These are phyloP conservation scores for Macquaria ambigua DNA, from an alignment of 2,113 vertebrate species.

Conservation along the genomic window DNA sequence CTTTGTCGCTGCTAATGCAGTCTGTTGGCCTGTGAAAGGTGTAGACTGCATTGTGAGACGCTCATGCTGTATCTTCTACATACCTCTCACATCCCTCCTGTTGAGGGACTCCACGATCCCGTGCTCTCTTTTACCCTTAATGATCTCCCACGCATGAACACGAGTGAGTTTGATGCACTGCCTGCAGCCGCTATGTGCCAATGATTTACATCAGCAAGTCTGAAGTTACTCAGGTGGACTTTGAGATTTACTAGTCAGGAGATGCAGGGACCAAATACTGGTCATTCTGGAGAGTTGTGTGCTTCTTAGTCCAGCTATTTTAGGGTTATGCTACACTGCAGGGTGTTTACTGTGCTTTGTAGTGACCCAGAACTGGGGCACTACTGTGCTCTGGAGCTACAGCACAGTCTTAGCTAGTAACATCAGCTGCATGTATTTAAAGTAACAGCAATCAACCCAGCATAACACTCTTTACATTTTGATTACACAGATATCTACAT, in stretches of 20 bases:
- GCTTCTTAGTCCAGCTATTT: conserved; percentile 15
- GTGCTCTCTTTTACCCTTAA: neutral
- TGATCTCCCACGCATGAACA: conserved; percentile 1
- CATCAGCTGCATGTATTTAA: neutral
- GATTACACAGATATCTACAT: neutral
- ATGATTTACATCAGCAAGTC: conserved; percentile 28
- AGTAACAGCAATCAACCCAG: neutral
- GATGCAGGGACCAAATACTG: conserved; percentile 15
- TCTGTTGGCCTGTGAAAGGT: conserved; percentile 4
- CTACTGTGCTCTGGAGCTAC: neutral
- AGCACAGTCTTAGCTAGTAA: neutral
- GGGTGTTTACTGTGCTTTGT: neutral
- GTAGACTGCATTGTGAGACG: conserved; percentile 1
- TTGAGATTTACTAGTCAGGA: conserved; percentile 44
- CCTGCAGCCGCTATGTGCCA: conserved; percentile 1
- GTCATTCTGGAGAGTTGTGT: conserved; percentile 15
- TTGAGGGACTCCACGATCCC: neutral
- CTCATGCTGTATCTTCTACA: neutral
- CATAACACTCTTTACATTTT: neutral
- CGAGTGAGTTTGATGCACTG: neutral
- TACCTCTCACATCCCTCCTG: neutral
- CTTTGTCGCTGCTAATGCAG: neutral
- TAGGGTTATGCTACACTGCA: conserved; percentile 17
- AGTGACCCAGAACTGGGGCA: conserved; percentile 1
- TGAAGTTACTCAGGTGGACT: conserved; percentile 13